phyloP scores from a whole-genome alignment of 2,797 vertebrate species.

The Calcarius lapponicus region DNA sequence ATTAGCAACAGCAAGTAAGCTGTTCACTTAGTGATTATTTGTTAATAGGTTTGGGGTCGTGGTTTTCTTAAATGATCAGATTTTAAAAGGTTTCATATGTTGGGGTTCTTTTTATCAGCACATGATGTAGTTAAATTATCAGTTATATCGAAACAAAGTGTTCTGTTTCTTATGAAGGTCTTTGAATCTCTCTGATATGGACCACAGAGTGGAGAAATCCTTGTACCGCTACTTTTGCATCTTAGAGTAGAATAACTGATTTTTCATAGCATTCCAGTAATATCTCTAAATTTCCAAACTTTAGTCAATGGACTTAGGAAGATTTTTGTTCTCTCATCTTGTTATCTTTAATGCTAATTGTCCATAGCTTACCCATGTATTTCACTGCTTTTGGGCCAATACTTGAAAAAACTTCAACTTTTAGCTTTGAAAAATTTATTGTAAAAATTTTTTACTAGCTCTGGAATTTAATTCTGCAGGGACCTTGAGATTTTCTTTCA shows the following conservation, averaged over 20 bases:
- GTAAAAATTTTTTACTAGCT: background rate
- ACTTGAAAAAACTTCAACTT: background rate
- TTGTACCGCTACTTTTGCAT: background rate
- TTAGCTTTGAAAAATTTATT: background rate
- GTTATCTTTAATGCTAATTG: background rate
- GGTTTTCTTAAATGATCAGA: background rate
- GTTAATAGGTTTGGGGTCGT: background rate
- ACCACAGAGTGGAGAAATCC: background rate
- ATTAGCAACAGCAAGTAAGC: slow-evolving; percentile 51
- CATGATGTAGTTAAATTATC: background rate
- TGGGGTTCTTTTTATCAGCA: background rate
- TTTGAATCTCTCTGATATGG: background rate
- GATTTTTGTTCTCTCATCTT: background rate
- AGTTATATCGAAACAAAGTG: background rate
- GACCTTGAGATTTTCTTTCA: background rate
- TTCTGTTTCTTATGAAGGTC: background rate
- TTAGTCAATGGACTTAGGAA: background rate
- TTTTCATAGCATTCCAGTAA: background rate
- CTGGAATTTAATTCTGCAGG: background rate
- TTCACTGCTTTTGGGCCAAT: background rate
- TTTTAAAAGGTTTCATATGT: background rate
- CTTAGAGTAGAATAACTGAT: background rate
- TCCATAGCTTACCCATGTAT: background rate
- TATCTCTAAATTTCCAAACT: background rate
- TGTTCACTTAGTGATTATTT: slow-evolving; percentile 26